These are phyloP conservation scores for Melozone crissalis DNA, from an alignment of 2,113 vertebrate genomes.

Conservation along the genomic window DNA sequence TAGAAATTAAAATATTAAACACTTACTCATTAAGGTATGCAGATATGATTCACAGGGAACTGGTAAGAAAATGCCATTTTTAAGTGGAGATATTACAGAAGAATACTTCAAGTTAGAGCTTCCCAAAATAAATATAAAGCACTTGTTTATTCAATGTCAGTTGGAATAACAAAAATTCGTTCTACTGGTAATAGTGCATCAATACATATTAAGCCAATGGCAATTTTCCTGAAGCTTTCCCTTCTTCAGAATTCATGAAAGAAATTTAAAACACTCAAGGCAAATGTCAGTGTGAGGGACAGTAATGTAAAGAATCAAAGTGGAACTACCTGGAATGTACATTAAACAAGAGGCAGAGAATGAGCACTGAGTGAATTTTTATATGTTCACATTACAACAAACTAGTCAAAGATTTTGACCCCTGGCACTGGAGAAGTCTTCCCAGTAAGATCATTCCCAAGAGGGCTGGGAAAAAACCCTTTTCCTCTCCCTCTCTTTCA, in stretches of 20 bases:
- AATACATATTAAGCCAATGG: conserved; percentile 19
- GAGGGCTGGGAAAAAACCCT: conserved; percentile 42
- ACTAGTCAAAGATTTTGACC: conserved; percentile 78
- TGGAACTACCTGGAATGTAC: conserved; percentile 62
- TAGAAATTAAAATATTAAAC: conserved; percentile 63
- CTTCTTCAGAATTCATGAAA: conserved; percentile 40
- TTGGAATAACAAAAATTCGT: background rate
- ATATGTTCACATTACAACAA: conserved; percentile 73
- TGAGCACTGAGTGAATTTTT: conserved; percentile 75
- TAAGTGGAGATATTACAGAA: background rate
- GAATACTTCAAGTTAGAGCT: background rate
- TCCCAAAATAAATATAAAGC: background rate
- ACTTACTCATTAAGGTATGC: conserved; percentile 50
- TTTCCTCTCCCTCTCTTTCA: conserved; percentile 53
- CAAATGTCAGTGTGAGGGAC: conserved; percentile 53
- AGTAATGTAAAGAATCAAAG: conserved; percentile 71
- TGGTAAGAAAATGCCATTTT: conserved; percentile 30
- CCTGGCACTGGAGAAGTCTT: conserved; percentile 70
- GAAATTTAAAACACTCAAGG: conserved; percentile 62
- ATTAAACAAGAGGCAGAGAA: conserved; percentile 80
- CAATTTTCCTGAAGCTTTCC: conserved; percentile 31
- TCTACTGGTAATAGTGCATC: background rate
- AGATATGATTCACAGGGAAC: conserved; percentile 9
- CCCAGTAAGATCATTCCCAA: conserved; percentile 72
- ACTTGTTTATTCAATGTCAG: conserved; percentile 29